Evolutionary conservation across 2,888 invertebrate genomes (phyloP).

Genomic region (Synanthedon myopaeformis): DNA sequence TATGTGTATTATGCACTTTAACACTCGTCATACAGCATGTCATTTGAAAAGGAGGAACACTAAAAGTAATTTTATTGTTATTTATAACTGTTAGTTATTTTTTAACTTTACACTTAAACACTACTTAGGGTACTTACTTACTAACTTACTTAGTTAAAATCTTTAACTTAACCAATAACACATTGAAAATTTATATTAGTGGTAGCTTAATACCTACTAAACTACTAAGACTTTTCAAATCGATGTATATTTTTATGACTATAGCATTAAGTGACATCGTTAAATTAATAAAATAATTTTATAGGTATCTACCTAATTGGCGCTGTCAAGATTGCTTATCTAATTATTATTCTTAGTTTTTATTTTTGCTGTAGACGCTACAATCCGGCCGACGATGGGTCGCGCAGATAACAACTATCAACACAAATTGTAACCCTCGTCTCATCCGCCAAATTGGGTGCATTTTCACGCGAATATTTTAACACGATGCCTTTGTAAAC

Average conservation of each 20-base stretch:
- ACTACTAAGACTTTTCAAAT: slow-evolving; percentile 8
- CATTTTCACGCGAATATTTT: slow-evolving; percentile 57
- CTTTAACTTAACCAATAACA: too few species aligned
- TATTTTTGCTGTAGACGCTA: slow-evolving; percentile 36
- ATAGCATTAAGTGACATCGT: slow-evolving; percentile 4
- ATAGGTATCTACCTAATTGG: slow-evolving; percentile 3
- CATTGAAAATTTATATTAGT: too few species aligned
- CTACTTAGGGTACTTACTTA: too few species aligned
- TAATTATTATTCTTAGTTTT: background rate
- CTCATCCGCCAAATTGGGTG: slow-evolving; percentile 61
- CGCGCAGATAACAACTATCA: slow-evolving; percentile 55
- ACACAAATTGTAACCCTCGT: slow-evolving; percentile 62
- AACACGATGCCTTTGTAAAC: slow-evolving; percentile 42
- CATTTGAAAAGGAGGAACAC: too few species aligned
- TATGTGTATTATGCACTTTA: too few species aligned
- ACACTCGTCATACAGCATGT: too few species aligned
- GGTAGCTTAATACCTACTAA: too few species aligned
- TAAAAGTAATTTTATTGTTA: too few species aligned
- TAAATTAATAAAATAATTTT: slow-evolving; percentile 9
- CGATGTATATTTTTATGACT: background rate
- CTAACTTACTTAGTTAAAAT: too few species aligned
- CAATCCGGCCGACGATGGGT: slow-evolving; percentile 34
- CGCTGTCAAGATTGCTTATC: slow-evolving; percentile 5
- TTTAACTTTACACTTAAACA: too few species aligned
- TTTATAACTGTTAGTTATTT: too few species aligned